Evolutionary conservation across 2,113 vertebrate genomes (phyloP), one percentile per base, ranked within the genome.

Genomic region (Melanocharis versteri): DNA sequence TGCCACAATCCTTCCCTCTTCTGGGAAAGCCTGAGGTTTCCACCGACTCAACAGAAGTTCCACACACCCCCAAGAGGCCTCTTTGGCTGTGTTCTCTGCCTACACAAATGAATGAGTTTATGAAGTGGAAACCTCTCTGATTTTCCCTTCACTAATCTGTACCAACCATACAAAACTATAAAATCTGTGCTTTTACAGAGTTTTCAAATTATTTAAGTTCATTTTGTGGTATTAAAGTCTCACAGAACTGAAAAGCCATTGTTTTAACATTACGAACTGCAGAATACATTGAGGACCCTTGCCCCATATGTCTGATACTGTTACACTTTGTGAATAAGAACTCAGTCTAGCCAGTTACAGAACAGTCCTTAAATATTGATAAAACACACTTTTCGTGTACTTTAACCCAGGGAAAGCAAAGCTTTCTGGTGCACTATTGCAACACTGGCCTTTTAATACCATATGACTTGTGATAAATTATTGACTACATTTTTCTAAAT

Each of bases 401-500:
- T 89, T 76, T 79, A 82, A 87, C 33, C 26, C 31, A 42, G 21
- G 23, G 50, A 90, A 95, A 85, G 48, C 35, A 68, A 85, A 72
- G 53, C n/a, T 85, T 89, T 89, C 58, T 92, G 66, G 27, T 47
- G 58, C 62, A 72, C 62, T 84, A 13, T 61, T 92, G 50, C 61
- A 93, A 79, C 70, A 28, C n/a, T 44, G 35, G 45, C 65, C 48
- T 86, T 93, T 93, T 94, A 93, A 93, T 87, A 83, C 31, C 27
- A 35, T 57, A 50, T 30, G 61, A 91, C 81, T 95, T 69, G 48
- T 61, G 70, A 93, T 97, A 93, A 95, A 96, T 95, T 85, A 96
- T 94, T 96, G 84, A 94, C 40, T 48, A 76, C 8, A 21, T 92
- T 91, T 95, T 94, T 79, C 70, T 91, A 91, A 93, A 96, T 95